A percentile compares a stretch with the other conserved stretches of the same genome.
These are phyloP conservation scores for Rhagophthalmus giganteus DNA, from an alignment of 2,888 invertebrate genomes.

Conservation along the genomic window DNA sequence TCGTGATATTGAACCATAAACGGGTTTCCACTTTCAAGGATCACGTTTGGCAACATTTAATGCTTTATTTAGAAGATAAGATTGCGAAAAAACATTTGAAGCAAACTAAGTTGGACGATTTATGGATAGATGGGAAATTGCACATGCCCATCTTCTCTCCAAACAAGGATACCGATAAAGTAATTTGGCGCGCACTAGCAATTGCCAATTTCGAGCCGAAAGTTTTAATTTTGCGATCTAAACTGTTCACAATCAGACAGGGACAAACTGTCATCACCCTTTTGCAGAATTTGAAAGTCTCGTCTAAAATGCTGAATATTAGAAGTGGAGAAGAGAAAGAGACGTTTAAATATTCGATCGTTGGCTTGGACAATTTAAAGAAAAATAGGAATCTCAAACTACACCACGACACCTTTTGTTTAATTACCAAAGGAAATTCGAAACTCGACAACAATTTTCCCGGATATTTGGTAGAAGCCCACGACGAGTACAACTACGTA, in stretches of 20 bases:
- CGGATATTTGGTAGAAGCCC: constrained; percentile 11
- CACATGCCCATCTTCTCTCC: constrained; percentile 19
- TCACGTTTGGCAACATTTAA: constrained; percentile 12
- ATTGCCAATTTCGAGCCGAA: constrained; percentile 10
- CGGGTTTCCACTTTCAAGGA: constrained; percentile 8
- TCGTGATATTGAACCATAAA: constrained; percentile 12
- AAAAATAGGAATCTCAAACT: not conserved
- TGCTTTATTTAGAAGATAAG: constrained; percentile 2
- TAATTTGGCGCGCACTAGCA: constrained; percentile 15
- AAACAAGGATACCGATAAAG: constrained; percentile 6
- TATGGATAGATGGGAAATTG: constrained; percentile 16
- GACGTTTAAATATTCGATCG: constrained; percentile 5
- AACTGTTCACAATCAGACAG: constrained; percentile 3
- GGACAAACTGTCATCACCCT: constrained; percentile 4
- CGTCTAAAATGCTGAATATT: not conserved
- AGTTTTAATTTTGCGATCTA: constrained; percentile 15
- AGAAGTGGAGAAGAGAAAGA: constrained; percentile 2
- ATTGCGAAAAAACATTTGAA: too few relatives aligned
- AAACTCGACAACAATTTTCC: not conserved
- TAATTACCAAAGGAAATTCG: constrained; percentile 2
- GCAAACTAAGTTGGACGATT: constrained; percentile 1
- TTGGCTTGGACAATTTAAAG: not conserved
- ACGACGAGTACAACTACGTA: constrained; percentile 18
- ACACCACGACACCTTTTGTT: constrained; percentile 10
- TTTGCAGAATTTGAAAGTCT: constrained; percentile 4